Evolutionary conservation across 2,113 vertebrate genomes (phyloP).

Genomic region (Hippocampus abdominalis): DNA sequence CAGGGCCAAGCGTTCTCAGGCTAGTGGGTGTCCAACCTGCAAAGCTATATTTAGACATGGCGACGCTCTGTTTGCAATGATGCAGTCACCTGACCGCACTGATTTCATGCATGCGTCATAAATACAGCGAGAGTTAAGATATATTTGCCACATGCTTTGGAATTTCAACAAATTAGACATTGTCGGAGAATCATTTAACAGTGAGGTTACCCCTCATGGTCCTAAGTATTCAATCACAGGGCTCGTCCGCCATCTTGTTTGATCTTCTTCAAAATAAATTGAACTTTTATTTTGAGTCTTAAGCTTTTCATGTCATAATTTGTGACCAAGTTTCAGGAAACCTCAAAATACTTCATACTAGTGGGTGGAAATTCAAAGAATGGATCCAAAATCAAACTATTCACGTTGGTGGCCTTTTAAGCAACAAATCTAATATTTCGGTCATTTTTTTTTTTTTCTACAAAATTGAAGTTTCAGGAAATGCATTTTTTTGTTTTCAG

Average conservation of each 20-base stretch:
- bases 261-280: not conserved
- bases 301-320: not conserved
- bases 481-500: too few species aligned
- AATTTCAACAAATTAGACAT: not conserved
- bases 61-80: conserved; percentile 53
- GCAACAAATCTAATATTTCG: not conserved
- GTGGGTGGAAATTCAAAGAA: not conserved
- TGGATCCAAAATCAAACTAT: not conserved
- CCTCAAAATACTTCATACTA: not conserved
- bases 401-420: not conserved
- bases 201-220: not conserved
- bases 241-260: too few species aligned
- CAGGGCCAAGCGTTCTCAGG: conserved; percentile 60
- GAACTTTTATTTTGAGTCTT: not conserved
- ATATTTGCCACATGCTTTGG: not conserved
- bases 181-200: not conserved
- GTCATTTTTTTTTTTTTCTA: too few species aligned
- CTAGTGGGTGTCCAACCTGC: conserved; percentile 43
- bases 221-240: too few species aligned
- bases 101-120: conserved; percentile 53
- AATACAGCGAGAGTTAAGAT: not conserved
- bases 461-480: too few species aligned
- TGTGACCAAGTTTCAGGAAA: not conserved
- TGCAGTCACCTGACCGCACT: conserved; percentile 39
- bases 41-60: conserved; percentile 85